These are phyloP conservation scores for Papilio aristodemus DNA, from an alignment of 1,140 invertebrate genomes.

Conservation along the genomic window DNA sequence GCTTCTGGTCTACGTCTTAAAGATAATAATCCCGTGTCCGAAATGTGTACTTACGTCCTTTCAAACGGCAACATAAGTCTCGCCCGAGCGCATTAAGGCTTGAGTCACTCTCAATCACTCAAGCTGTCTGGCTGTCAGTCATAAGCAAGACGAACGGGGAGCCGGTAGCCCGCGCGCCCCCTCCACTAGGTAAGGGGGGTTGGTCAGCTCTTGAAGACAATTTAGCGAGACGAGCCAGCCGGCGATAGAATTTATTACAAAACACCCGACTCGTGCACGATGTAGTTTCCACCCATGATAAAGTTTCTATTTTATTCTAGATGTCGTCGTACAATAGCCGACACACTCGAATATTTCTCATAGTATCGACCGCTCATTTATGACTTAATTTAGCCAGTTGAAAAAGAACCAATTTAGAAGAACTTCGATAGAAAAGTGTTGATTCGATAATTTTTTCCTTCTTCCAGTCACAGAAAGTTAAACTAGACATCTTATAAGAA, in stretches of 20 bases:
- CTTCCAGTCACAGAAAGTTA: background rate
- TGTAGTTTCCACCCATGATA: constrained; percentile 20
- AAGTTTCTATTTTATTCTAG: constrained; percentile 1
- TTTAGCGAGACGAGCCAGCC: constrained; percentile 63
- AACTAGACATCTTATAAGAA: background rate
- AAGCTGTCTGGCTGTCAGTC: constrained; percentile 78
- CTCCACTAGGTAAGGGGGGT: constrained; percentile 54
- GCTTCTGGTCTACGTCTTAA: constrained; percentile 42
- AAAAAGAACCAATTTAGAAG: no score
- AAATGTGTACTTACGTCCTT: constrained; percentile 46
- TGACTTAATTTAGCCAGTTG: no score
- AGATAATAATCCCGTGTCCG: constrained; percentile 45
- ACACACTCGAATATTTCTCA: background rate
- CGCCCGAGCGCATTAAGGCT: constrained; percentile 76
- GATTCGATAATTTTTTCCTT: background rate
- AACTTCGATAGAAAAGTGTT: no score
- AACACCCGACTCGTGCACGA: constrained; percentile 39
- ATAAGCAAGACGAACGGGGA: constrained; percentile 78
- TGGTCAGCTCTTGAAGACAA: constrained; percentile 79
- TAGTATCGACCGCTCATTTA: no score
- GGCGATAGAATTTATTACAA: constrained; percentile 66
- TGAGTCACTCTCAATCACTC: constrained; percentile 80
- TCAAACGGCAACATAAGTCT: constrained; percentile 40
- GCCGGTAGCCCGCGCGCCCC: constrained; percentile 52
- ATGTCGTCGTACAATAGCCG: background rate